phyloP scores from a whole-genome alignment of 2,888 invertebrate genomes.

The Yponomeuta sedellus region DNA sequence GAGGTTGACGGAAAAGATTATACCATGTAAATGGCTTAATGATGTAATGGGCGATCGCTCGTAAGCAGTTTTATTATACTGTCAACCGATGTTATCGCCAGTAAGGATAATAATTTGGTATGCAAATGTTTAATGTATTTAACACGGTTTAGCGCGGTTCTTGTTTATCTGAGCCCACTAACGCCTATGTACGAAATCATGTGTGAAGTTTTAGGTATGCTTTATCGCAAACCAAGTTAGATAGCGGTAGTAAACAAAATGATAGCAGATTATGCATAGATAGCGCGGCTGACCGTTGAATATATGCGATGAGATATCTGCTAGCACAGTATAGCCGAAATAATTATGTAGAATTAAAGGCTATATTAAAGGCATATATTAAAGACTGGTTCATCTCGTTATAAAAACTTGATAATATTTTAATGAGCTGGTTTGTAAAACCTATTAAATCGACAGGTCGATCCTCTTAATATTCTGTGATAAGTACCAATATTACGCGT shows the following conservation, averaged over 20 bases:
- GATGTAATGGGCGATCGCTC: neutral
- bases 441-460: neutral
- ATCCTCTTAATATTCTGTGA: no score
- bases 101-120: constrained; percentile 11
- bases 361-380: neutral
- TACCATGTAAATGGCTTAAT: neutral
- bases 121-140: neutral
- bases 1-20: neutral
- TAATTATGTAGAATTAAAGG: neutral
- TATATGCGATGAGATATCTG: neutral
- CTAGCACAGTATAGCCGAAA: no score
- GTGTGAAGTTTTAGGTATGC: neutral
- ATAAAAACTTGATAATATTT: neutral
- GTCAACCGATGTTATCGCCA: neutral
- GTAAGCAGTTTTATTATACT: constrained; percentile 8
- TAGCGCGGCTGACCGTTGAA: constrained; percentile 10
- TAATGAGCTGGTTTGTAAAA: neutral
- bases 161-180: neutral
- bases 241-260: constrained; percentile 16
- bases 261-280: constrained; percentile 19
- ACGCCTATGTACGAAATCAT: neutral
- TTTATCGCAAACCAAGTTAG: constrained; percentile 4
- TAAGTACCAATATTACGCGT: no score
- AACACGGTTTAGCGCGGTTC: neutral
- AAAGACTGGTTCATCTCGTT: neutral